Evolutionary conservation across 2,797 vertebrate genomes (phyloP), one percentile per base, ranked within the genome.

Genomic region (Lycodopsis pacificus): DNA sequence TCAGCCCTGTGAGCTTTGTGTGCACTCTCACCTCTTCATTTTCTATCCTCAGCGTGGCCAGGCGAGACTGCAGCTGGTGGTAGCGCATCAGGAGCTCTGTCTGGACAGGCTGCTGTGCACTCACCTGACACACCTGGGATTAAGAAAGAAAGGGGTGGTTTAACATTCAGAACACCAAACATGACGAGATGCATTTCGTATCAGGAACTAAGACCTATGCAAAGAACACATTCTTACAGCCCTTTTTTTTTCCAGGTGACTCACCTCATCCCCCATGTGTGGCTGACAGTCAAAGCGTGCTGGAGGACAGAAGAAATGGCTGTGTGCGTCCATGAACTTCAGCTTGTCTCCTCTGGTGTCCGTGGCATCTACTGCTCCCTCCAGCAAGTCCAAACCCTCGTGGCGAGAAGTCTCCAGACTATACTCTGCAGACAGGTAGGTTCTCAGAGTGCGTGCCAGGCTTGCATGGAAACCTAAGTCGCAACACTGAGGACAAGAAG

Each of bases 231-330:
- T 44, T 73, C 7, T 19, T 20, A n/a, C 17, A 34, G 25, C 40
- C 10, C 9, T 3, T 1, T 32, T 22, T 22, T 49, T 44, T 9
- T 4, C 30, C 7, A 22, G 4, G 15, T 13, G 44, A 22, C 80
- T 93, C 90, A 98, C 98, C 97, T 99, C 98, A 1, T 99, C 98
- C 25, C 97, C 98, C 97, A 99, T 99, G 91, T 99, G 98, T 0
- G 97, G 98, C 94, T 99, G 97, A 93, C 97, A 99, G 94, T 99
- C 98, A 0, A 99, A 99, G 86, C 97, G 97, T 19, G 98, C 94
- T 0, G 98, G 98, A 0, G 98, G 98, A 89, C 98, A 99, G 94
- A 99, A 99, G 79, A 98, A 97, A 89, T 98, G 97, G 87, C 97
- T 96, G 92, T 97, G 97, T 90, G 96, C 96, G 91, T 99, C 98